Percentiles rank a stretch among this genome's conserved stretches.
phyloP scores from a whole-genome alignment of 92 coral and sea anemone genomes.

The Plumapathes pennacea region DNA sequence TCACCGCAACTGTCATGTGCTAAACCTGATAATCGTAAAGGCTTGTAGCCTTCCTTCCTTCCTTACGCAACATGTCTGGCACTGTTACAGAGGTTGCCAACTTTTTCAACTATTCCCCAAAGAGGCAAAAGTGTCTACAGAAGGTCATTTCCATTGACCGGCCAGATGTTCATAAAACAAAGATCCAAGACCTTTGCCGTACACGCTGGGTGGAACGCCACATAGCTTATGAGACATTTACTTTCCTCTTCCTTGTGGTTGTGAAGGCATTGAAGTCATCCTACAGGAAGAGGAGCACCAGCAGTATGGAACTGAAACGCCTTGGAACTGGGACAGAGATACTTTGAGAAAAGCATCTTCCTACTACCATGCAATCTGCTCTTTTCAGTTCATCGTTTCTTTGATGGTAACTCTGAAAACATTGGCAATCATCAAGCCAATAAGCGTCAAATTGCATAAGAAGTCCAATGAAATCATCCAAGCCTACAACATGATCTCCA shows the following conservation, averaged over 20 bases:
- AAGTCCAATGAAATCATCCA: constrained; percentile 55
- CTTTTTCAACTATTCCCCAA: constrained; percentile 30
- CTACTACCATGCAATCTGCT: constrained; percentile 26
- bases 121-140: constrained; percentile 16
- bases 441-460: constrained; percentile 45
- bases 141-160: constrained; percentile 15
- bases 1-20: constrained; percentile 34
- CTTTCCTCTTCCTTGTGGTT: constrained; percentile 7
- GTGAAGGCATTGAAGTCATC: constrained; percentile 42
- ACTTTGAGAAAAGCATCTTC: constrained; percentile 31
- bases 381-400: constrained; percentile 42
- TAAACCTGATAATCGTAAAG: constrained; percentile 29
- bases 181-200: constrained; percentile 40
- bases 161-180: constrained; percentile 21
- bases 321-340: constrained; percentile 63
- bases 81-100: constrained; percentile 26
- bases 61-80: constrained; percentile 55
- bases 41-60: constrained; percentile 43
- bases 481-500: constrained; percentile 40
- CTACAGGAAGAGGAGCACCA: constrained; percentile 32
- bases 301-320: constrained; percentile 15
- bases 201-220: constrained; percentile 55
- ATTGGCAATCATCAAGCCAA: constrained; percentile 45
- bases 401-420: constrained; percentile 38
- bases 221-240: constrained; percentile 38